Evolutionary conservation across 2,797 vertebrate genomes (phyloP), one percentile per base, ranked within the genome.

Genomic region (Halcyon chelicuti): DNA sequence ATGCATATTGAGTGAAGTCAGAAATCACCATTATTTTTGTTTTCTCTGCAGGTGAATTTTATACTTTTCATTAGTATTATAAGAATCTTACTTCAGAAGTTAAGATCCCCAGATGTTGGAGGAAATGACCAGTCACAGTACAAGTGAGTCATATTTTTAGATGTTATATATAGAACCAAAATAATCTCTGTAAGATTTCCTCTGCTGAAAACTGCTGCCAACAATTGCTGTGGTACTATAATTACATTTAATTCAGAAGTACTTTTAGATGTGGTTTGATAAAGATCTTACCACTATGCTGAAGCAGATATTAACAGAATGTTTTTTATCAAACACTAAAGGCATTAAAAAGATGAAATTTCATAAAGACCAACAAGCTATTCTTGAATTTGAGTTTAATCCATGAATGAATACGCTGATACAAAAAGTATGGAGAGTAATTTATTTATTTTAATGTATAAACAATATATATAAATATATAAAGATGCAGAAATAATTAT

Each of bases 41-140:
- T 67, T 42, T 57, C 88, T 74, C 96, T 93, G 44, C 94, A 99
- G 99, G 98, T 99, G 89, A 99, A 99, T 97, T 99, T 99, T 84
- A 95, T 98, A 97, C 98, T 99, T 71, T 99, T 99, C 94, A 97
- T 99, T 96, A 99, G 98, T 86, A 99, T 99, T 65, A 98, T 99
- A 70, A 98, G 99, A 55, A 99, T 99, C 94, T 90, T 99, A 88
- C 97, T 99, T 44, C 99, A 99, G 97, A 99, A 99, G 97, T 94
- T 99, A 92, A 98, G 98, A 31, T 99, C 98, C 90, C 99, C 99
- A 14, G 98, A 99, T 15, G 97, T 99, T 1, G 98, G 99, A 0
- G 99, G 99, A 90, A 99, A 98, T 23, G 99, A 99, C 93, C 99
- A 99, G 51, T 99, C 99, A 28, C 99, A 99, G 54, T 99, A 99